These are phyloP conservation scores for Tethea ocularis DNA, from an alignment of 2,888 invertebrate species.

Conservation along the genomic window DNA sequence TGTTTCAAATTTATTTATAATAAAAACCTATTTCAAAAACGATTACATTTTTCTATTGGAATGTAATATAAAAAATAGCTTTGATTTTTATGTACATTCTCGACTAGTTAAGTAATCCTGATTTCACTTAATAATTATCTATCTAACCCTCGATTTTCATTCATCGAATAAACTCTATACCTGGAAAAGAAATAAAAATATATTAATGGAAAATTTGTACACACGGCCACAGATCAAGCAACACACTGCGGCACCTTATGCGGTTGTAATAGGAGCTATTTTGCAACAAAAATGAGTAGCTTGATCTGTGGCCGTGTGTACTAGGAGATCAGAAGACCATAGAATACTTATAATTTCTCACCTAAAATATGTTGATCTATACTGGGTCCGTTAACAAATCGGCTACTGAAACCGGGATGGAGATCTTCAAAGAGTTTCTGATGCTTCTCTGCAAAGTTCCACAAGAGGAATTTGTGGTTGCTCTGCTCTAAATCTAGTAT, in stretches of 20 bases:
- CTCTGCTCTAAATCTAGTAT: constrained; percentile 60
- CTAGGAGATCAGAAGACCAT: neutral
- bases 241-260: no score
- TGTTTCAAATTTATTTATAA: no score
- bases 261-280: no score
- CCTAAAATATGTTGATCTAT: constrained; percentile 68
- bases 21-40: neutral
- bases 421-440: constrained; percentile 54
- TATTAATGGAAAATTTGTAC: neutral
- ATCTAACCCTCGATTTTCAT: neutral
- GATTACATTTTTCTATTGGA: no score
- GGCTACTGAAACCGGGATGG: constrained; percentile 36
- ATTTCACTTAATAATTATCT: neutral
- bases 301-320: no score
- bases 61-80: neutral
- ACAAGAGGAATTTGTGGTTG: constrained; percentile 53
- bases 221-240: no score
- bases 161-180: constrained; percentile 39
- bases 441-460: constrained; percentile 63
- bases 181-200: constrained; percentile 36
- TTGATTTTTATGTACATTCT: neutral
- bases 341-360: constrained; percentile 22
- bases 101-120: neutral
- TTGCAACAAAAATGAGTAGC: no score
- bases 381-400: constrained; percentile 60